Evolutionary conservation across 2,797 vertebrate genomes (phyloP).

Genomic region (Neostethus bicornis): DNA sequence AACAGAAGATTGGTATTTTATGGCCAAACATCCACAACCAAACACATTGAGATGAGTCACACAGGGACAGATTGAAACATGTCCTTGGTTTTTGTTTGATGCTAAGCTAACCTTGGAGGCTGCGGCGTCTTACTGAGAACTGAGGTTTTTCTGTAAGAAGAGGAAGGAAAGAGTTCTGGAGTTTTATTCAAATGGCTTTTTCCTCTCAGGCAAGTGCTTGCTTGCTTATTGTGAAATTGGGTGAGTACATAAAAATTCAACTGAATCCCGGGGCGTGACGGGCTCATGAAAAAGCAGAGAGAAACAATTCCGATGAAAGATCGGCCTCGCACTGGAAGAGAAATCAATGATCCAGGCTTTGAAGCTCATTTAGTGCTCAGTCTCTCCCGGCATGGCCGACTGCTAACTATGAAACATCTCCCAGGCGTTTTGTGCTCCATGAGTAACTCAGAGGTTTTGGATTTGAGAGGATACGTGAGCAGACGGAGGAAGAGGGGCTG

Average conservation of each 20-base stretch:
- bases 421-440: background rate
- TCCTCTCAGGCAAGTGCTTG: slow-evolving; percentile 18
- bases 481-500: background rate
- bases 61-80: slow-evolving; percentile 50
- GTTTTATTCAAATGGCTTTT: slow-evolving; percentile 11
- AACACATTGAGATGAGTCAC: background rate
- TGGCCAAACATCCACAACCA: background rate
- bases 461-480: background rate
- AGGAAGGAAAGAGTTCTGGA: slow-evolving; percentile 1
- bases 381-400: background rate
- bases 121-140: slow-evolving; percentile 31
- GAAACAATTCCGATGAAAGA: slow-evolving; percentile 26
- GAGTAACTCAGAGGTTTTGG: slow-evolving; percentile 10
- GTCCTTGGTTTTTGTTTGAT: slow-evolving; percentile 45
- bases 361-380: slow-evolving; percentile 5
- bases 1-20: background rate
- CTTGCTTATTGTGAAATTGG: slow-evolving; percentile 23
- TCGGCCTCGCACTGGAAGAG: slow-evolving; percentile 8
- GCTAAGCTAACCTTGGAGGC: slow-evolving; percentile 43
- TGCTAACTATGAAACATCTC: background rate
- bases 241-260: slow-evolving; percentile 40
- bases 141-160: slow-evolving; percentile 21
- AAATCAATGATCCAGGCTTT: slow-evolving; percentile 16
- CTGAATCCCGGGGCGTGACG: slow-evolving; percentile 16
- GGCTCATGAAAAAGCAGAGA: slow-evolving; percentile 20